These are phyloP conservation scores for Nesoenas mayeri DNA, from an alignment of 2,113 vertebrate genomes.

Conservation along the genomic window DNA sequence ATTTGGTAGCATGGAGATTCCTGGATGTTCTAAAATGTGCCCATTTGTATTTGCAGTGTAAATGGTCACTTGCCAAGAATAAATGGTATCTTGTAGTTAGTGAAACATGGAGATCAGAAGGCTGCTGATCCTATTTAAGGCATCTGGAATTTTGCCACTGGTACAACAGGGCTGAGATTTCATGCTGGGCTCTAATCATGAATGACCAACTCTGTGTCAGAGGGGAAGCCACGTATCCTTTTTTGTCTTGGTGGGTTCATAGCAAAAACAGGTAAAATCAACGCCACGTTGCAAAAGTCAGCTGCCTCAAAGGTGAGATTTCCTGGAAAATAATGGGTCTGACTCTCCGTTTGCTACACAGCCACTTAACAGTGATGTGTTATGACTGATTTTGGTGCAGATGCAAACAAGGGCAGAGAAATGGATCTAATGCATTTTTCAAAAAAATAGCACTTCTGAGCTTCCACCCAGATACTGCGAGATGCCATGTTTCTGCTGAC, in stretches of 20 bases:
- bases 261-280: background rate
- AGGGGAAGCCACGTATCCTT: background rate
- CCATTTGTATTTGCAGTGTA: background rate
- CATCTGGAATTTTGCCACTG: background rate
- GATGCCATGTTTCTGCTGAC: conserved; percentile 1
- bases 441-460: background rate
- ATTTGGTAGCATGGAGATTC: background rate
- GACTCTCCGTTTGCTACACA: background rate
- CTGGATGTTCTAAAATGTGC: background rate
- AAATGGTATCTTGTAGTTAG: background rate
- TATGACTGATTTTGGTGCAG: background rate
- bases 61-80: background rate
- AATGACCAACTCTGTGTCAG: background rate
- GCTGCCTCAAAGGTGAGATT: background rate
- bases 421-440: background rate
- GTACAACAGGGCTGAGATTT: conserved; percentile 15
- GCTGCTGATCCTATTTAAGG: conserved; percentile 16
- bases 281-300: background rate
- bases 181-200: background rate
- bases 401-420: background rate
- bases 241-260: background rate
- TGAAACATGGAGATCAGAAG: background rate
- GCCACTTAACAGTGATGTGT: background rate
- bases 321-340: background rate
- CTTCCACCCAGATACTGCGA: background rate